Percentiles rank a stretch among this genome's conserved stretches.
Evolutionary conservation across 2,797 vertebrate genomes (phyloP).

Genomic region (Acanthurus tractus): DNA sequence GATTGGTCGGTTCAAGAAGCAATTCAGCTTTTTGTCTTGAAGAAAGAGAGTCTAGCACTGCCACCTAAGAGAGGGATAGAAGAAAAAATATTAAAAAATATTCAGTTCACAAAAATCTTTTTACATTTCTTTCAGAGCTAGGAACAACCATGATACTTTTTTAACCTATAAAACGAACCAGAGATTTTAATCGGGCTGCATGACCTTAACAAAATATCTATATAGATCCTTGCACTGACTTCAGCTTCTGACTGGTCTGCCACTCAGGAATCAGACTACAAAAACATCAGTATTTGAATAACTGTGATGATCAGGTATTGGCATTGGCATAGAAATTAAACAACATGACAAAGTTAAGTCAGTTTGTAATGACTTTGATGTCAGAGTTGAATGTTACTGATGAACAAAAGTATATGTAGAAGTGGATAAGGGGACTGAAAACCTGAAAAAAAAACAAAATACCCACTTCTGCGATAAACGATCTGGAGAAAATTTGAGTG

Average conservation of each 20-base stretch:
- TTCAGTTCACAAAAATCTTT: not conserved
- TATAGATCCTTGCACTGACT: not conserved
- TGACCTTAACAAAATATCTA: too few relatives aligned
- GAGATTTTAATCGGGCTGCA: not conserved
- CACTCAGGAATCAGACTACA: not conserved
- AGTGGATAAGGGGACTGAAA: too few relatives aligned
- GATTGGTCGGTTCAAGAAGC: conserved; percentile 55
- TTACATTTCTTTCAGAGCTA: too few relatives aligned
- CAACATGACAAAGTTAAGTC: too few relatives aligned
- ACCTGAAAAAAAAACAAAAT: too few relatives aligned
- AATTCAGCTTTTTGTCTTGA: conserved; percentile 63
- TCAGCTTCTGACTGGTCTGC: not conserved
- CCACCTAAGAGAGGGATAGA: conserved; percentile 26
- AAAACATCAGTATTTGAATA: not conserved
- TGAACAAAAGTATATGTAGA: too few relatives aligned
- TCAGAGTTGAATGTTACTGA: not conserved
- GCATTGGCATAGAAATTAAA: too few relatives aligned
- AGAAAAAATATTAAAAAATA: not conserved
- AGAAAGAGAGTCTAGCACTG: conserved; percentile 48
- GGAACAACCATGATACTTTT: not conserved
- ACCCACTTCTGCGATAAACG: too few relatives aligned
- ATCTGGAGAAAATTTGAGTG: too few relatives aligned
- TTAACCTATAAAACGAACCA: not conserved
- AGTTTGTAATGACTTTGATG: not conserved
- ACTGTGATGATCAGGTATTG: too few relatives aligned